These are phyloP conservation scores for Drosophila macrothrix DNA, from an alignment of 2,888 invertebrate genomes.

Conservation along the genomic window DNA sequence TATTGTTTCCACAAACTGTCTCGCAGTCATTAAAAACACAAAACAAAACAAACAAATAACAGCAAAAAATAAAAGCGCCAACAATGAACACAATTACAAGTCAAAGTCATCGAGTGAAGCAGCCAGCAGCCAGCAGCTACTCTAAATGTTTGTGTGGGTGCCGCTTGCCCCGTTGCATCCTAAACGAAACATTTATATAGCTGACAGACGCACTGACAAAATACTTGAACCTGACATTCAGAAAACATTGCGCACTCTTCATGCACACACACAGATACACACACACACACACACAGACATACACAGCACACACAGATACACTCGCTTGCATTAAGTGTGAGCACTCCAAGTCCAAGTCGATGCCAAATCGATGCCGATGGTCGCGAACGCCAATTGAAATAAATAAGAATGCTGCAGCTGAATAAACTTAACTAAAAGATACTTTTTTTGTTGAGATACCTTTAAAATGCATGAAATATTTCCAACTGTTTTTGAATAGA, in stretches of 20 bases:
- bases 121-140: constrained; percentile 44
- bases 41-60: constrained; percentile 10
- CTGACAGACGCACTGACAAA: constrained; percentile 55
- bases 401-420: constrained; percentile 15
- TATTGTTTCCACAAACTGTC: constrained; percentile 57
- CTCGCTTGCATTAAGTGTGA: constrained; percentile 50
- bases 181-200: constrained; percentile 9
- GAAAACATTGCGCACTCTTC: constrained; percentile 32
- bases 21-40: constrained; percentile 31
- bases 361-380: constrained; percentile 52
- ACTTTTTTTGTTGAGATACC: constrained; percentile 1
- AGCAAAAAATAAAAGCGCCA: constrained; percentile 20
- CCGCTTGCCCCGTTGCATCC: constrained; percentile 33
- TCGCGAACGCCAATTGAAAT: constrained; percentile 48
- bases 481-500: neutral
- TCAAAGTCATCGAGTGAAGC: constrained; percentile 72
- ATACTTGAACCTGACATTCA: constrained; percentile 79
- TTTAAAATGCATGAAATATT: neutral
- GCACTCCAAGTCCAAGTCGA: constrained; percentile 56
- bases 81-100: constrained; percentile 69
- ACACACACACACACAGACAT: neutral
- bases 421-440: constrained; percentile 17
- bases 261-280: neutral
- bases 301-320: neutral
- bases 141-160: constrained; percentile 64